Percentiles rank a stretch among this genome's conserved stretches.
phyloP scores from a whole-genome alignment of 2,797 vertebrate species.

The Myiotriccus ornatus region DNA sequence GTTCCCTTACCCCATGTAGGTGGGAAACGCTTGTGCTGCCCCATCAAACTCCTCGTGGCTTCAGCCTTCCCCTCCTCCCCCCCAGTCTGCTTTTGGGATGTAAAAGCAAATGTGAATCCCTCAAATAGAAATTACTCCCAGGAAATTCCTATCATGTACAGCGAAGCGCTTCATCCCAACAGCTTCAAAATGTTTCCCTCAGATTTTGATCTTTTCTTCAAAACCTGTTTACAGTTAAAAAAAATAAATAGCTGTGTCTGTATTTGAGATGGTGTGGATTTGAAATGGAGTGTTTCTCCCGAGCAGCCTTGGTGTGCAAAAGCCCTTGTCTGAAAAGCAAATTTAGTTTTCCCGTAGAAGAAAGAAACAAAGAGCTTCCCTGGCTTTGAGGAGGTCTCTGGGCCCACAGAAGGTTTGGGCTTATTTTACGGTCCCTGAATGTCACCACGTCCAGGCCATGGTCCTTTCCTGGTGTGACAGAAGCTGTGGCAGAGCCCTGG shows the following conservation, averaged over 20 bases:
- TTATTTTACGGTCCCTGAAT: neutral
- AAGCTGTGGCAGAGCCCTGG: neutral
- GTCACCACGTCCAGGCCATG: rapidly evolving
- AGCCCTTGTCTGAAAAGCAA: neutral
- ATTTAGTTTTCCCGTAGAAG: neutral
- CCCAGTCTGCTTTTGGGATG: neutral
- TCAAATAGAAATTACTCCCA: neutral
- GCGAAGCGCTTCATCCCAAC: neutral
- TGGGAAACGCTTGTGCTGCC: neutral
- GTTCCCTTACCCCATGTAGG: rapidly evolving
- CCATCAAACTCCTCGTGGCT: neutral
- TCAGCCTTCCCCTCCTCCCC: rapidly evolving
- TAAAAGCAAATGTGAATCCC: slow-evolving; percentile 14
- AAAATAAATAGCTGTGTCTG: neutral
- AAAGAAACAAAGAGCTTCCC: neutral
- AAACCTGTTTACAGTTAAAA: slow-evolving; percentile 42
- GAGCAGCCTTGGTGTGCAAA: neutral
- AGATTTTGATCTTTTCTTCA: slow-evolving; percentile 64
- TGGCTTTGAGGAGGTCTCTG: neutral
- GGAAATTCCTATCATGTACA: slow-evolving; percentile 29
- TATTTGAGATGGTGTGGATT: neutral
- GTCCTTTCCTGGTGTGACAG: rapidly evolving
- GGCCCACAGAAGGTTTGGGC: rapidly evolving
- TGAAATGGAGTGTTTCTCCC: neutral
- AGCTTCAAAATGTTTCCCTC: slow-evolving; percentile 41